These are phyloP conservation scores for Coregonus sp. DNA, from an alignment of 2,797 vertebrate genomes.

Conservation along the genomic window DNA sequence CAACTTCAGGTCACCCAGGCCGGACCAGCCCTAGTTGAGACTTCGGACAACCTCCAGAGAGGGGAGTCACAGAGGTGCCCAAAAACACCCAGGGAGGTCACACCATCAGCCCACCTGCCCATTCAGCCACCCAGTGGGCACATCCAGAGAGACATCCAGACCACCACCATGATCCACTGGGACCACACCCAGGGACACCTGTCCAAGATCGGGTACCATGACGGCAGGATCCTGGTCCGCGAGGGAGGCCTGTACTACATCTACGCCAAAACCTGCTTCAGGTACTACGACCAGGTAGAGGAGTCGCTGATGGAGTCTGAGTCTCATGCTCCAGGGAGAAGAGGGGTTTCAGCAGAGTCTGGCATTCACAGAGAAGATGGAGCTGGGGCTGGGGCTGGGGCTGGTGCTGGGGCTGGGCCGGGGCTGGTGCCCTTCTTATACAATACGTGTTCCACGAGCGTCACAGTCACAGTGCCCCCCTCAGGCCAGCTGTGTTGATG, in stretches of 20 bases:
- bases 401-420: background rate
- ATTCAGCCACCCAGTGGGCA: slow-evolving; percentile 15
- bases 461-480: slow-evolving; percentile 55
- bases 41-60: no score
- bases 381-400: background rate
- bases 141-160: slow-evolving; percentile 18
- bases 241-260: slow-evolving; percentile 83
- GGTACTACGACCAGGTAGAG: slow-evolving; percentile 41
- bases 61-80: background rate
- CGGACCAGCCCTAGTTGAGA: no score
- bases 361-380: background rate
- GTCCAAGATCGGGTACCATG: slow-evolving; percentile 76
- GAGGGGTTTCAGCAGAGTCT: background rate
- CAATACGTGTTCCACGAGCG: slow-evolving; percentile 78
- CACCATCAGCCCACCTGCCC: slow-evolving; percentile 30
- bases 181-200: slow-evolving; percentile 79
- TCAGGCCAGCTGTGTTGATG: slow-evolving; percentile 75
- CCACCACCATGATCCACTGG: slow-evolving; percentile 66
- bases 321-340: background rate
- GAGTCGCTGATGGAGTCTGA: background rate
- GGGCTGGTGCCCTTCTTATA: slow-evolving; percentile 68
- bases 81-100: slow-evolving; percentile 10
- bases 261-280: slow-evolving; percentile 83
- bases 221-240: slow-evolving; percentile 77
- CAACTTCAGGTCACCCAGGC: no score